Conservation (phyloP, 2,888 invertebrate genomes). For the Pseudococcus jackbeardsleyi region DNA sequence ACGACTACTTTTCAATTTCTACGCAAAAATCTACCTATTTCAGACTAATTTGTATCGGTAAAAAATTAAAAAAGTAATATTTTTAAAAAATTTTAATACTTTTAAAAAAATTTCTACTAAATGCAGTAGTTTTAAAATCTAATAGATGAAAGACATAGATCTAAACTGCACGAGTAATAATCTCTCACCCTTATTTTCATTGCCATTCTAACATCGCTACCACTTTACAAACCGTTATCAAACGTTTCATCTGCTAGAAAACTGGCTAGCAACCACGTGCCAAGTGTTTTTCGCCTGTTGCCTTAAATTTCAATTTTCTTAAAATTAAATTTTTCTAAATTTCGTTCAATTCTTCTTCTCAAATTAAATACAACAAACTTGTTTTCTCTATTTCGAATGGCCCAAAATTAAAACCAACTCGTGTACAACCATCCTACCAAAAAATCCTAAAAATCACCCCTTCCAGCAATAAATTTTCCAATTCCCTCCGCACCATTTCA, state of each 20-base stretch:
- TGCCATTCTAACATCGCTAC: background rate
- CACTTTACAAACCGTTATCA: background rate
- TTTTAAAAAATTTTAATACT: too few relatives aligned
- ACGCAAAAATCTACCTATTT: too few relatives aligned
- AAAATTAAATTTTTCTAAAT: background rate
- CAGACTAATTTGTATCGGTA: too few relatives aligned
- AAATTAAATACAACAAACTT: background rate
- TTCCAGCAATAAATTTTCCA: background rate
- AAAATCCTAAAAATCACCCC: background rate
- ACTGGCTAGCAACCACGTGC: background rate
- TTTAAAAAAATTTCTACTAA: too few relatives aligned
- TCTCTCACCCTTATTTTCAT: background rate
- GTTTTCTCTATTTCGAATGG: background rate
- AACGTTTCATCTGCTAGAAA: background rate
- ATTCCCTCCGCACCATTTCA: background rate
- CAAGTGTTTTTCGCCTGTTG: background rate
- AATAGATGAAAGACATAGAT: too few relatives aligned
- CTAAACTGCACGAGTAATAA: background rate
- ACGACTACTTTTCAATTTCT: too few relatives aligned
- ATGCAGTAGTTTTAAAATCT: too few relatives aligned
- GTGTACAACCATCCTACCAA: background rate
- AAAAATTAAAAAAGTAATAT: too few relatives aligned
- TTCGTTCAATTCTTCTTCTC: background rate
- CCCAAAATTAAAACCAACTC: background rate
- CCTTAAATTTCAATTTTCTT: background rate